phyloP scores from a whole-genome alignment of 2,113 vertebrate species.

The Ariopsis seemanni region DNA sequence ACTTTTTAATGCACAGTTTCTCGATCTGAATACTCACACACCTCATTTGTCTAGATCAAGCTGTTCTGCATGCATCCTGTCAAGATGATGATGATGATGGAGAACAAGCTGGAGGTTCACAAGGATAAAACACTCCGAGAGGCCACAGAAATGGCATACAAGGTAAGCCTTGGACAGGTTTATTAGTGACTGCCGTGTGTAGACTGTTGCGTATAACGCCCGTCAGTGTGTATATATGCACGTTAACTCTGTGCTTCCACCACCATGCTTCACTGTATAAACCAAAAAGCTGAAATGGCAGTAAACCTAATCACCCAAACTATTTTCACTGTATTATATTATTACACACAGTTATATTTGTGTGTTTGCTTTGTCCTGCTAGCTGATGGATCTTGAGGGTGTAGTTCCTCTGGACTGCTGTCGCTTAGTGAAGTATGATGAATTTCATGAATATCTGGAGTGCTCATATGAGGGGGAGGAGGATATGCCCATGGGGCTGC shows the following conservation, averaged over 20 bases:
- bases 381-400: constrained; percentile 93
- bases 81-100: constrained; percentile 95
- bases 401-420: constrained; percentile 86
- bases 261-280: background rate
- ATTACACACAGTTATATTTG: too few species aligned
- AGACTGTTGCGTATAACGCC: background rate
- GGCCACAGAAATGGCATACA: constrained; percentile 92
- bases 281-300: too few species aligned
- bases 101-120: constrained; percentile 97
- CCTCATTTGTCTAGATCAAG: constrained; percentile 81
- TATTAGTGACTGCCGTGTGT: background rate
- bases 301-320: too few species aligned
- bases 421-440: constrained; percentile 96
- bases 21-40: background rate
- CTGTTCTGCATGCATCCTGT: constrained; percentile 95
- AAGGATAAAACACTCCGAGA: constrained; percentile 94
- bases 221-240: too few species aligned
- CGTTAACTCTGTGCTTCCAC: background rate
- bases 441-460: constrained; percentile 98
- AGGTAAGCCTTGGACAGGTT: constrained; percentile 70
- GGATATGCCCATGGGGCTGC: constrained; percentile 91
- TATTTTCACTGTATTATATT: too few species aligned
- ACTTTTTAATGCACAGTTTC: background rate
- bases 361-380: constrained; percentile 3
- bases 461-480: constrained; percentile 94